phyloP scores from a whole-genome alignment of 1,140 invertebrate genomes.

The Trichomalopsis sarcophagae region DNA sequence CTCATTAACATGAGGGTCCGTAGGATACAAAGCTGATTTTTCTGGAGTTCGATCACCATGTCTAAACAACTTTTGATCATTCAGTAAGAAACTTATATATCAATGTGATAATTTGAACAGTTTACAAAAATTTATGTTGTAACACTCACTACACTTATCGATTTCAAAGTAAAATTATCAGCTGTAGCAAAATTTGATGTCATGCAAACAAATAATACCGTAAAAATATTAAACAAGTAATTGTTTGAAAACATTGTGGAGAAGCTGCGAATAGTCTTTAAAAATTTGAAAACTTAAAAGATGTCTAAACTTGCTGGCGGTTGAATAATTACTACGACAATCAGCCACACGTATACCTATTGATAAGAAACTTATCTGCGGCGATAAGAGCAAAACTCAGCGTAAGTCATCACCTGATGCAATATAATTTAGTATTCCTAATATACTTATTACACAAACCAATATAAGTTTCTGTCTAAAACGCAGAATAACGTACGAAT shows the following conservation, averaged over 20 bases:
- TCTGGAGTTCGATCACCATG: constrained; percentile 76
- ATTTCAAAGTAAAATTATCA: constrained; percentile 1
- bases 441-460: neutral
- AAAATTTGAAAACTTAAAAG: neutral
- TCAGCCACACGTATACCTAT: neutral
- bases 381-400: neutral
- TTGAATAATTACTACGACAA: neutral
- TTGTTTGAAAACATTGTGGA: neutral
- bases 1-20: constrained; percentile 65
- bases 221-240: neutral
- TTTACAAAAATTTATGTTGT: neutral
- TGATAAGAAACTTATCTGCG: neutral
- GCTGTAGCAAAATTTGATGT: neutral
- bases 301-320: neutral
- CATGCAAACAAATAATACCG: neutral
- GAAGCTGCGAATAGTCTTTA: neutral
- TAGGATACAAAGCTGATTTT: constrained; percentile 70
- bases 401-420: neutral
- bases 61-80: constrained; percentile 71
- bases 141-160: constrained; percentile 3
- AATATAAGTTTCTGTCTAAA: no score
- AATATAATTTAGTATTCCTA: neutral
- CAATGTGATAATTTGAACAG: neutral
- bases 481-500: no score
- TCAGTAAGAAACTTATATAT: neutral